A percentile compares a stretch with the other conserved stretches of the same genome.
These are phyloP conservation scores for Aramus guarauna DNA, from an alignment of 2,113 vertebrate genomes.

Conservation along the genomic window DNA sequence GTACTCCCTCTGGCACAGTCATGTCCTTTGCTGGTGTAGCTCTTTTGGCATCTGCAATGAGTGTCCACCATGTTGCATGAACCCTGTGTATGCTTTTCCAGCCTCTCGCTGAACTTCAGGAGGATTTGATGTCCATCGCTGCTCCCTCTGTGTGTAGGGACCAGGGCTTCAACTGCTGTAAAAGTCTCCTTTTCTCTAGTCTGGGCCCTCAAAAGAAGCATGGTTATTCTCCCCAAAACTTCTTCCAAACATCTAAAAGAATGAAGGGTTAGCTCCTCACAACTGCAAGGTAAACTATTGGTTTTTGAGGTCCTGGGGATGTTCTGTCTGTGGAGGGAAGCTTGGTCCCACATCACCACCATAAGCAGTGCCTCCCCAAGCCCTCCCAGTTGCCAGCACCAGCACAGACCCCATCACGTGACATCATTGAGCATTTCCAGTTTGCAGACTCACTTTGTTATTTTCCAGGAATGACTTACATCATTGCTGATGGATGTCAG, in stretches of 20 bases:
- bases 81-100: neutral
- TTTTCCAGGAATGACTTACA: neutral
- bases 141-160: neutral
- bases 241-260: neutral
- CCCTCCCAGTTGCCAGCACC: neutral
- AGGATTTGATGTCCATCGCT: neutral
- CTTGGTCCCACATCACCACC: neutral
- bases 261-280: neutral
- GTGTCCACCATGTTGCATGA: neutral
- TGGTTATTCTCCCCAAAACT: neutral
- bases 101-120: neutral
- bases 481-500: neutral
- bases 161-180: neutral
- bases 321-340: neutral
- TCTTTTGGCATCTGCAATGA: neutral
- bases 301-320: neutral
- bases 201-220: neutral
- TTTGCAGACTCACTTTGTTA: neutral
- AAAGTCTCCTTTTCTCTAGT: neutral
- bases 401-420: accelerated
- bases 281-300: neutral
- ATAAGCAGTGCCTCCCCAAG: neutral
- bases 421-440: neutral
- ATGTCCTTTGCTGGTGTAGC: neutral
- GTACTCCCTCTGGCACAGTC: accelerated